Conservation (phyloP, 2,797 vertebrate species). For the Centropyge bicolor region DNA sequence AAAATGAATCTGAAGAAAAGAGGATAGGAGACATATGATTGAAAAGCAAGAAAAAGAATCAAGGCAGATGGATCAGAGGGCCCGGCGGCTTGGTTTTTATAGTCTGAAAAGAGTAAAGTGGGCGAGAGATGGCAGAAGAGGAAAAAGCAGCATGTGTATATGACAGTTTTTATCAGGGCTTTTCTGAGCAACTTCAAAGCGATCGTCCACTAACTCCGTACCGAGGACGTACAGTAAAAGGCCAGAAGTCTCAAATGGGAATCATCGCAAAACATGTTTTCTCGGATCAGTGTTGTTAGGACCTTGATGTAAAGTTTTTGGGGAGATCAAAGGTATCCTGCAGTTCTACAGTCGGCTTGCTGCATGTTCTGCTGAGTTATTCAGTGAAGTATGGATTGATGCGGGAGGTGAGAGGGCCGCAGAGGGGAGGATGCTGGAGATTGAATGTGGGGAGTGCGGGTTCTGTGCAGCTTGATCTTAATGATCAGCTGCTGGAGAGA, state of each 20-base stretch:
- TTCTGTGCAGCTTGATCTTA: neutral
- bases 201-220: slow-evolving; percentile 26
- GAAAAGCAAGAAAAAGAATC: slow-evolving; percentile 21
- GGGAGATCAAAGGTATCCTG: slow-evolving; percentile 57
- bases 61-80: slow-evolving; percentile 19
- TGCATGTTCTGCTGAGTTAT: slow-evolving; percentile 76
- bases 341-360: slow-evolving; percentile 36
- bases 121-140: slow-evolving; percentile 13
- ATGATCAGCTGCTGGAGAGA: slow-evolving; percentile 24
- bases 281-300: slow-evolving; percentile 44
- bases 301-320: slow-evolving; percentile 65
- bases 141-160: slow-evolving; percentile 9
- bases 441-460: neutral
- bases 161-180: slow-evolving; percentile 24
- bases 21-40: slow-evolving; percentile 31
- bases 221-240: slow-evolving; percentile 36
- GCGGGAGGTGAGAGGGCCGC: slow-evolving; percentile 34
- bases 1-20: slow-evolving; percentile 22
- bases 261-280: slow-evolving; percentile 59
- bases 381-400: slow-evolving; percentile 63
- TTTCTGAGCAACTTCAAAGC: slow-evolving; percentile 34
- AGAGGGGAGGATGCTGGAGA: neutral
- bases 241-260: slow-evolving; percentile 33
- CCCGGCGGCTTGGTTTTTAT: neutral
- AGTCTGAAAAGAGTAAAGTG: slow-evolving; percentile 14